Conservation (phyloP, 2,113 vertebrate genomes). For the Heterotilapia buettikoferi region DNA sequence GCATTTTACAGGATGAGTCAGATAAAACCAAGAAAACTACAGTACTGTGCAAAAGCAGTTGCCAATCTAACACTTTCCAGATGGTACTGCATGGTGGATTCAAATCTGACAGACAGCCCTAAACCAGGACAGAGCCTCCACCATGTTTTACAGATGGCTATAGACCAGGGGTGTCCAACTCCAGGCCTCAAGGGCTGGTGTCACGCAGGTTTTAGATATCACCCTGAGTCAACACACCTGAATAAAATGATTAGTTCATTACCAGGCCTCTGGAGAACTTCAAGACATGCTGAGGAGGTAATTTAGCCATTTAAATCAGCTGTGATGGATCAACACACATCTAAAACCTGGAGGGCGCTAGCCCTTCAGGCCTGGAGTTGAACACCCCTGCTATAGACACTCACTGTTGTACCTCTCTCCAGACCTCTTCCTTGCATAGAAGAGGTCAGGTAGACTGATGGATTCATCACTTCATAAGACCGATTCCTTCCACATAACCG, state of each 20-base stretch:
- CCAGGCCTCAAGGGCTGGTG: not conserved
- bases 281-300: not conserved
- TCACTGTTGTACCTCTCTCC: not conserved
- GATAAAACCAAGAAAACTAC: not conserved
- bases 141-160: not conserved
- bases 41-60: not conserved
- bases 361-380: not conserved
- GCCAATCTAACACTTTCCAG: not conserved
- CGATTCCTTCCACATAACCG: too few species aligned
- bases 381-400: not conserved
- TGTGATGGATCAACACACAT: not conserved
- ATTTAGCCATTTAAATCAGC: not conserved
- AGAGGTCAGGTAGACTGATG: not conserved
- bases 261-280: not conserved
- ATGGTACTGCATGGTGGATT: not conserved
- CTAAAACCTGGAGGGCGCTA: not conserved
- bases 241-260: not conserved
- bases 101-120: not conserved
- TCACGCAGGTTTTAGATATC: not conserved
- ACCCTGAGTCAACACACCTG: not conserved
- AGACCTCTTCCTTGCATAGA: not conserved
- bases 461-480: not conserved
- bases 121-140: not conserved
- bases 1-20: not conserved
- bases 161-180: not conserved